Percentiles rank a stretch among this genome's conserved stretches.
These are phyloP conservation scores for Machimus rusticus DNA, from an alignment of 2,888 invertebrate species.

Conservation along the genomic window DNA sequence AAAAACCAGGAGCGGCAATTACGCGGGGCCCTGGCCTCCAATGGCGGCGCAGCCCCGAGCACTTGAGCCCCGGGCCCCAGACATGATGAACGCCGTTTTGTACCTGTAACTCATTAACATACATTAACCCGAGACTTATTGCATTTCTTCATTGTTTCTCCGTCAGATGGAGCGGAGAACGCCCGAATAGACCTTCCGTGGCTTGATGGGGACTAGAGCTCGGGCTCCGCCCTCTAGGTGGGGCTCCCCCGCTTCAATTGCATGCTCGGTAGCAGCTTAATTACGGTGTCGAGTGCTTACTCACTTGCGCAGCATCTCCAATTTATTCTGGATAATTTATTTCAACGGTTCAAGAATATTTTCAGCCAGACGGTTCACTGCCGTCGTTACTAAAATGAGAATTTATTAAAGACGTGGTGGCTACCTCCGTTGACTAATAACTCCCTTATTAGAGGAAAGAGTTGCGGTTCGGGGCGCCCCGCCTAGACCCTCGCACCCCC, in stretches of 20 bases:
- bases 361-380: not conserved
- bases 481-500: not conserved
- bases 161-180: not conserved
- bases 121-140: constrained; percentile 43
- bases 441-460: constrained; percentile 11
- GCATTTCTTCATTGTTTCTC: constrained; percentile 42
- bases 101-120: constrained; percentile 42
- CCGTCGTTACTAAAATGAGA: constrained; percentile 36
- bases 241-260: constrained; percentile 13
- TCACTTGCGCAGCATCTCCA: constrained; percentile 36
- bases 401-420: constrained; percentile 28
- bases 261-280: constrained; percentile 36
- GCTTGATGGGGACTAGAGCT: not conserved
- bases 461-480: not conserved
- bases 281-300: constrained; percentile 37
- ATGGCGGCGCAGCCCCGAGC: not conserved
- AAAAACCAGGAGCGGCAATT: constrained; percentile 38
- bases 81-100: constrained; percentile 29
- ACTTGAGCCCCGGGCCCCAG: not conserved
- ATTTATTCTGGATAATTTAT: constrained; percentile 38
- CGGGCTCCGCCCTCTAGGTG: not conserved
- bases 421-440: constrained; percentile 14
- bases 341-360: constrained; percentile 26
- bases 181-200: not conserved
- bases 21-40: not conserved